Conservation (phyloP, 1,140 invertebrate genomes). For the Triops longicaudatus region DNA sequence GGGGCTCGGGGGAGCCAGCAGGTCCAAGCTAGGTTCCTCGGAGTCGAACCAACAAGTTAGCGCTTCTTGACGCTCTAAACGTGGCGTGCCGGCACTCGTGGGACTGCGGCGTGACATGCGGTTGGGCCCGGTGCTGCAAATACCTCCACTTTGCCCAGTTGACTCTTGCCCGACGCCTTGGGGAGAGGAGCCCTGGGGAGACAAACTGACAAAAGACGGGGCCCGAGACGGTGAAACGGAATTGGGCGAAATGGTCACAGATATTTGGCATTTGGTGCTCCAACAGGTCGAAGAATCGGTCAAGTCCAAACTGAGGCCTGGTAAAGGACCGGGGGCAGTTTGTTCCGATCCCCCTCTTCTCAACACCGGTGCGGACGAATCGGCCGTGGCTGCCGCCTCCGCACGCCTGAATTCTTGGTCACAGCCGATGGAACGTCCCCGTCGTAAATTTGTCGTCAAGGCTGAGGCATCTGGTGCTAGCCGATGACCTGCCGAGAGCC, state of each 20-base stretch:
- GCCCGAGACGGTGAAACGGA: slow-evolving; percentile 42
- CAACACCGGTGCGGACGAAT: neutral
- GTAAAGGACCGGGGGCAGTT: neutral
- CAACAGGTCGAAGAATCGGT: slow-evolving; percentile 13
- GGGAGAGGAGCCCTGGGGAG: slow-evolving; percentile 13
- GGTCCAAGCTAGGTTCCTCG: slow-evolving; percentile 36
- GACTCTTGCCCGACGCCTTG: neutral
- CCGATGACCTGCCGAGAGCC: slow-evolving; percentile 18
- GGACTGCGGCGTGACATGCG: slow-evolving; percentile 23
- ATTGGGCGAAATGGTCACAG: slow-evolving; percentile 57
- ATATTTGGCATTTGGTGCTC: slow-evolving; percentile 45
- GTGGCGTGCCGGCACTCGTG: slow-evolving; percentile 25
- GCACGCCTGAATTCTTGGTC: neutral
- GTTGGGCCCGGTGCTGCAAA: neutral
- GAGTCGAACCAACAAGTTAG: slow-evolving; percentile 29
- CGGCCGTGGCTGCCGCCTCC: neutral
- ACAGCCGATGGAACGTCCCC: slow-evolving; percentile 17
- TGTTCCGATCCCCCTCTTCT: neutral
- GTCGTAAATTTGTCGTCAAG: slow-evolving; percentile 17
- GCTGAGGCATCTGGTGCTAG: slow-evolving; percentile 9
- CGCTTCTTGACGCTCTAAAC: slow-evolving; percentile 30
- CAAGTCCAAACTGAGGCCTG: neutral
- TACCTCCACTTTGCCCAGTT: neutral
- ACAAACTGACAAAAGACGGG: slow-evolving; percentile 27
- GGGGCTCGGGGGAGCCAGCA: slow-evolving; percentile 35